Evolutionary conservation across 2,888 invertebrate genomes (phyloP), one percentile per base, ranked within the genome.

Genomic region (Polydrusus pterygomalis): DNA sequence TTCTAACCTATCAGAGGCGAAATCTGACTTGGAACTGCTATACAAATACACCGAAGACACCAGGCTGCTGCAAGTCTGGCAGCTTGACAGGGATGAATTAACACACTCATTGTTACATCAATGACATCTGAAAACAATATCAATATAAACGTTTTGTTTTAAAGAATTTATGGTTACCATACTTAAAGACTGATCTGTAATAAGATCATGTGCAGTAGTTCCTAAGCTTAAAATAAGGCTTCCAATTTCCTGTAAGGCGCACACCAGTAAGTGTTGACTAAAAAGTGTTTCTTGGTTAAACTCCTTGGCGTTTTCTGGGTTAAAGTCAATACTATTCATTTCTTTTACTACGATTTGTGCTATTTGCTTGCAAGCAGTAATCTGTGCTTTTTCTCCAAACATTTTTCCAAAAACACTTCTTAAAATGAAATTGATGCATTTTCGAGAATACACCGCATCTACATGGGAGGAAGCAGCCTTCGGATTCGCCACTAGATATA

Each of bases 301-400:
- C 85, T 97, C 96, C 87, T 96, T 96, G 11, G 96, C 96, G 85
- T 96, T 96, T 86, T 96, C 96, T 0, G 96, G 96, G 88, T 95
- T 96, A 82, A 96, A 96, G 87, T 96, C 96, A 79, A 97, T 96
- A 6, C 95, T 94, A 88, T 96, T 97, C 96, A 98, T 97, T 89
- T 98, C 97, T 84, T 97, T 96, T 51, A 95, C 92, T 70, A 99
- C 93, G 70, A 98, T 93, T 80, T 95, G 94, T 79, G 97, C 94
- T 69, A 99, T 93, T 88, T 98, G 97, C 85, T 97, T 96, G 85
- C 97, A 96, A 0, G 98, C 98, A 0, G 96, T 95, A 38, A 96
- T 93, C 88, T 99, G 99, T 9, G 98, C 97, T 83, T 98, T 98
- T 88, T 99, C 99, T 0, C 98, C 96, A 20, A 99, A 90, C 92